Conservation (phyloP, 2,888 invertebrate genomes). For the Heteromyza rotundicornis region DNA sequence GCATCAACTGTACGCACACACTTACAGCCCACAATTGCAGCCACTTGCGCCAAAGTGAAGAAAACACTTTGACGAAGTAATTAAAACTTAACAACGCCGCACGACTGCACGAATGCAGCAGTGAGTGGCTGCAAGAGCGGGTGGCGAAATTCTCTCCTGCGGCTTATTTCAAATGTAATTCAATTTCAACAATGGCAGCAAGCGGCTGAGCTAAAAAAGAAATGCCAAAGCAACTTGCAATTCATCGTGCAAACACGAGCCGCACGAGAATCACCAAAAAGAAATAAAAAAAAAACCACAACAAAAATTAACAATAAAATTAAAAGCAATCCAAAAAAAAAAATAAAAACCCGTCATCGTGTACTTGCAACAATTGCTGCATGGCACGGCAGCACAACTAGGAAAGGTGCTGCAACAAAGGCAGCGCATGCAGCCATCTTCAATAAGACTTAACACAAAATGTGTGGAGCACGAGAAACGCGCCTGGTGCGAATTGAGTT, state of each 20-base stretch:
- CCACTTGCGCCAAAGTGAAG: constrained; percentile 2
- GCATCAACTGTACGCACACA: too few species aligned
- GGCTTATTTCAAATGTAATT: constrained; percentile 17
- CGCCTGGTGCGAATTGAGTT: neutral
- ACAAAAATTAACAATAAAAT: neutral
- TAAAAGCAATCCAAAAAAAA: neutral
- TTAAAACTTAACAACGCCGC: constrained; percentile 47
- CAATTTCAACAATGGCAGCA: constrained; percentile 11
- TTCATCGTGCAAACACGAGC: too few species aligned
- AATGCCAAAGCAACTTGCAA: too few species aligned
- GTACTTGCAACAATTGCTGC: neutral
- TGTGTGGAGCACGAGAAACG: too few species aligned
- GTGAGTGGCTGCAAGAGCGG: neutral
- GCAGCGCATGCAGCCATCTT: neutral
- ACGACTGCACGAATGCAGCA: neutral
- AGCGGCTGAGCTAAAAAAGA: neutral
- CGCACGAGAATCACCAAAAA: too few species aligned
- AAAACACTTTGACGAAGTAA: constrained; percentile 39
- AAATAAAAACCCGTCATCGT: too few species aligned
- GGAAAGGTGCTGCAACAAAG: neutral
- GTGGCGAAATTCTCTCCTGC: neutral
- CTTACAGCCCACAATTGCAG: constrained; percentile 4
- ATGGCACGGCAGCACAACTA: neutral
- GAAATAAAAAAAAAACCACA: neutral
- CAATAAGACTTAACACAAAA: neutral